phyloP scores from a whole-genome alignment of 2,797 vertebrate genomes.

The Syngnathus rostellatus region DNA sequence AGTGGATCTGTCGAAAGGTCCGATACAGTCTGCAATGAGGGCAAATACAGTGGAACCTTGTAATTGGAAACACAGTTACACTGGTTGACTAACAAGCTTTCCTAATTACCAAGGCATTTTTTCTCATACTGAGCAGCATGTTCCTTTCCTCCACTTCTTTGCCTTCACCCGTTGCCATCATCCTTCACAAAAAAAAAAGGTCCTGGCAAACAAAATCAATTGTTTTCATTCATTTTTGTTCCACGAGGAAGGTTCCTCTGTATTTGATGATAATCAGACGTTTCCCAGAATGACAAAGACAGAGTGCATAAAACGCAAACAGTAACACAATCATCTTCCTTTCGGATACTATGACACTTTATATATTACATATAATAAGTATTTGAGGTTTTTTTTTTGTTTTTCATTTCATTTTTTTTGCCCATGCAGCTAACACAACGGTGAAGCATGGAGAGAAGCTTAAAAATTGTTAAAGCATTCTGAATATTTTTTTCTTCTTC shows the following conservation, averaged over 20 bases:
- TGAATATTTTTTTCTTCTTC: constrained; percentile 71
- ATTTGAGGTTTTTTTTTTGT: constrained; percentile 11
- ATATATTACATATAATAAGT: constrained; percentile 69
- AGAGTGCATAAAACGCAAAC: constrained; percentile 88
- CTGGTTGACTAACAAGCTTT: neutral
- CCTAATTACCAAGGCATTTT: neutral
- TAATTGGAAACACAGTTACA: neutral
- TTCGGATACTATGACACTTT: constrained; percentile 65
- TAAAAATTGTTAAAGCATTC: constrained; percentile 76
- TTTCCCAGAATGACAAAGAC: constrained; percentile 43
- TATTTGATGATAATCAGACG: constrained; percentile 36
- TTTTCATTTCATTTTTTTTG: constrained; percentile 43
- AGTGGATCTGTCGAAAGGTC: neutral
- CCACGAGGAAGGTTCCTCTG: neutral
- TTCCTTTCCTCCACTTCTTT: neutral
- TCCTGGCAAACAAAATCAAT: neutral
- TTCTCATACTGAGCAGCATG: neutral
- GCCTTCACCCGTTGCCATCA: neutral
- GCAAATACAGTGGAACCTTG: neutral
- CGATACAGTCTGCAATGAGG: neutral
- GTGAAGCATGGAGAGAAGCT: constrained; percentile 61
- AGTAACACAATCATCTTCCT: constrained; percentile 65
- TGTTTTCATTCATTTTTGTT: neutral
- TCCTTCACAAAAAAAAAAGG: neutral
- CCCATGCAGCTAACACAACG: constrained; percentile 70